Evolutionary conservation across 1,140 invertebrate species (phyloP).

Genomic region (Babylonia areolata): DNA sequence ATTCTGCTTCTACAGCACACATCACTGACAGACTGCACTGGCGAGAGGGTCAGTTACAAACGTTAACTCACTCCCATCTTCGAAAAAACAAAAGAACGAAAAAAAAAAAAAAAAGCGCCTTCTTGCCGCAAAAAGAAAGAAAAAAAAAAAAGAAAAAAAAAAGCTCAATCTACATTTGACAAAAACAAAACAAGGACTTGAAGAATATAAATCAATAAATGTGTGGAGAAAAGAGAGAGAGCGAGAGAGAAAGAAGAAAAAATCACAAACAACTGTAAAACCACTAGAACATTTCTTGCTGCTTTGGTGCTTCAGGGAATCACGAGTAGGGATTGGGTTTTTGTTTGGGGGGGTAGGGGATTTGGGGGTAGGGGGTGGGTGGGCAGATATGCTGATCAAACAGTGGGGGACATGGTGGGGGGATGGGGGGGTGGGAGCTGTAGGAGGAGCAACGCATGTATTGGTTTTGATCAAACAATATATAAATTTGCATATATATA

Average conservation of each 20-base stretch:
- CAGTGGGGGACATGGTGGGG: too few species aligned
- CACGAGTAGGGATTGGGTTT: too few species aligned
- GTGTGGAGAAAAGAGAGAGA: too few species aligned
- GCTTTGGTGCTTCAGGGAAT: background rate
- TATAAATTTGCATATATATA: constrained; percentile 1
- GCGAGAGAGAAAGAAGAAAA: too few species aligned
- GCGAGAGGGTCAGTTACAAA: background rate
- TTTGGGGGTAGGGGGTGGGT: too few species aligned
- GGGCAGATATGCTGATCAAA: too few species aligned
- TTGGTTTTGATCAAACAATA: background rate
- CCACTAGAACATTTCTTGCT: background rate
- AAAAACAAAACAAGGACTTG: background rate
- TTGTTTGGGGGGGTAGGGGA: too few species aligned
- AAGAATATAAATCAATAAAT: background rate
- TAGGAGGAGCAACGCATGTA: too few species aligned
- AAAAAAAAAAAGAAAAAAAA: constrained; percentile 15
- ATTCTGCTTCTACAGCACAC: constrained; percentile 12
- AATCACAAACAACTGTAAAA: background rate
- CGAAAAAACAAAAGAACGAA: background rate
- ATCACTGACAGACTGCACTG: constrained; percentile 10
- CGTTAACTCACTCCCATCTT: background rate
- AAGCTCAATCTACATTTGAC: too few species aligned
- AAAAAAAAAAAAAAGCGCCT: background rate
- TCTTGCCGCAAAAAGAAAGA: background rate
- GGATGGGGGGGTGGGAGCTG: too few species aligned